These are phyloP conservation scores for Girardia tigrina DNA, from an alignment of 2,888 invertebrate species.

Conservation along the genomic window DNA sequence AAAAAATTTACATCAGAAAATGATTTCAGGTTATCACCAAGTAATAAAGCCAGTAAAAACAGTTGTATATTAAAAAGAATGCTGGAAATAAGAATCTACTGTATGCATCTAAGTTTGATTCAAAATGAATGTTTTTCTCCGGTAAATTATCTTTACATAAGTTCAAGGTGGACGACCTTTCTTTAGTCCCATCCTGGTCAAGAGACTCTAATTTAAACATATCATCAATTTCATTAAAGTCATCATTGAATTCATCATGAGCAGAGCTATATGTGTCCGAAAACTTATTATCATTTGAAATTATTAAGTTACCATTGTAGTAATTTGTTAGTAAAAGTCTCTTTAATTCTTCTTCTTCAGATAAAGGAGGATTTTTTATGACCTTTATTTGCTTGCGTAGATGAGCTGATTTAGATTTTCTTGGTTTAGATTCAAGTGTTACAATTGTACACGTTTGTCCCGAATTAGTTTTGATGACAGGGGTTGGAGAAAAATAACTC, in stretches of 20 bases:
- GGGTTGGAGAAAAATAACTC: background rate
- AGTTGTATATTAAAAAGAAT: conserved; percentile 37
- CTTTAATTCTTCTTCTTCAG: background rate
- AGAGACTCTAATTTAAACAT: background rate
- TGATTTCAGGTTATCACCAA: too few species aligned
- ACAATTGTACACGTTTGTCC: background rate
- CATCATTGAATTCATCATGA: background rate
- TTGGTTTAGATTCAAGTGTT: background rate
- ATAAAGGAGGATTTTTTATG: background rate
- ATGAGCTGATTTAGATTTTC: background rate
- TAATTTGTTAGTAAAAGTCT: background rate
- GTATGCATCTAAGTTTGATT: conserved; percentile 36
- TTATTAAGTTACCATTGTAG: background rate
- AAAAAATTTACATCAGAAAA: too few species aligned
- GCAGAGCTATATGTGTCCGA: background rate
- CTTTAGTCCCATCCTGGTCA: background rate
- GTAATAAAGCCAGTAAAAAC: conserved; percentile 37
- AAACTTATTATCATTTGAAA: background rate
- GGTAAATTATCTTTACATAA: background rate
- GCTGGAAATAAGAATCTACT: conserved; percentile 36
- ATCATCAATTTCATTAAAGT: background rate
- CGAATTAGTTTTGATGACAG: background rate
- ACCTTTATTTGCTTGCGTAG: background rate
- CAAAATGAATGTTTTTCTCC: background rate
- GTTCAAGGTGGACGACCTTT: background rate